Evolutionary conservation across 2,888 invertebrate genomes (phyloP).

Genomic region (Cryptops parisi): DNA sequence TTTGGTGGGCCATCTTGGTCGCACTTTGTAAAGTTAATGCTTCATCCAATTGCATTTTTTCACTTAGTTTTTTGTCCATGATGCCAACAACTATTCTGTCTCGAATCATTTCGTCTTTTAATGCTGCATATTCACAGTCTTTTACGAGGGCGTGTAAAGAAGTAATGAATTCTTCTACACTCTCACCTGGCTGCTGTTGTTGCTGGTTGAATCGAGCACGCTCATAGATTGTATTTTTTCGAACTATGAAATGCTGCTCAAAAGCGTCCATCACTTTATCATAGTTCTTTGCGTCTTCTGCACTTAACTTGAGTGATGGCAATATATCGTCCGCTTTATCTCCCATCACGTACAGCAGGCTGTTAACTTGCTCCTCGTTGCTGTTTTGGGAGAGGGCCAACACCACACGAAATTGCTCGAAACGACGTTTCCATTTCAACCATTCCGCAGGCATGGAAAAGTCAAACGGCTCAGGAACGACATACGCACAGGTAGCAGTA

Average conservation of each 20-base stretch:
- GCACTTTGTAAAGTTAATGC: background rate
- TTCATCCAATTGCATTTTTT: conserved; percentile 18
- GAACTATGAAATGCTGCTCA: conserved; percentile 18
- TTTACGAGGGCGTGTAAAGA: conserved; percentile 17
- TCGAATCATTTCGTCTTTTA: conserved; percentile 17
- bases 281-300: conserved; percentile 13
- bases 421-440: background rate
- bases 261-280: conserved; percentile 16
- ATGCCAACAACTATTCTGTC: conserved; percentile 21
- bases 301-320: conserved; percentile 18
- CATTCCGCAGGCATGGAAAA: background rate
- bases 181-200: conserved; percentile 15
- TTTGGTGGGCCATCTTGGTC: background rate
- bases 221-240: conserved; percentile 19
- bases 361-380: background rate
- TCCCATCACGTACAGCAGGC: background rate
- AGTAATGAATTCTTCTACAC: conserved; percentile 19
- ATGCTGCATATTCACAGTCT: conserved; percentile 17
- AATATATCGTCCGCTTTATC: background rate
- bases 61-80: conserved; percentile 15
- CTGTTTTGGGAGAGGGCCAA: background rate
- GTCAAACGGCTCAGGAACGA: background rate
- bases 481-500: too few relatives aligned
- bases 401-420: background rate
- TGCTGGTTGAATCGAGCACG: conserved; percentile 18